These are phyloP conservation scores for Galerucella nymphaeae DNA, from an alignment of 2,888 invertebrate genomes.

Conservation along the genomic window DNA sequence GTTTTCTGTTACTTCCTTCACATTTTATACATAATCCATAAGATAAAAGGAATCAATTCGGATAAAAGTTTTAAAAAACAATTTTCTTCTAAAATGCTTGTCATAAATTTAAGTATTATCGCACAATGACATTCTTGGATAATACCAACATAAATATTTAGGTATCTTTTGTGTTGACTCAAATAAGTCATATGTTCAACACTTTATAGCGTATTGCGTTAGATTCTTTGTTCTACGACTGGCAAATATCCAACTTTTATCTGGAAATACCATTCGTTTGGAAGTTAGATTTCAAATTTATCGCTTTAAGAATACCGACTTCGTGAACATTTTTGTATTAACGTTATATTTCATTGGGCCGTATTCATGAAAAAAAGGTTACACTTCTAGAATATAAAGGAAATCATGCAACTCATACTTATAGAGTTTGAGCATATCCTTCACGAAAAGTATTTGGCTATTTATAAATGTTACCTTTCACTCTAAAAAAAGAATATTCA, in stretches of 20 bases:
- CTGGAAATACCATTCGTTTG: constrained; percentile 38
- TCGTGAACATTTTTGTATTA: constrained; percentile 35
- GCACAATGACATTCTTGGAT: constrained; percentile 28
- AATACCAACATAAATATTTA: constrained; percentile 34
- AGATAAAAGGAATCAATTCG: background rate
- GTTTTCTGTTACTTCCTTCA: background rate
- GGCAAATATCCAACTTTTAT: constrained; percentile 43
- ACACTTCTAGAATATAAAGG: too few species aligned
- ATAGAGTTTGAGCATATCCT: too few species aligned
- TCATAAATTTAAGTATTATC: constrained; percentile 27
- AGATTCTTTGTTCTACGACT: constrained; percentile 40
- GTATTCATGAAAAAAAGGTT: too few species aligned
- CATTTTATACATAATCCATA: background rate
- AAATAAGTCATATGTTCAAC: constrained; percentile 40
- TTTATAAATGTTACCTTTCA: too few species aligned
- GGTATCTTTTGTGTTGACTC: constrained; percentile 38
- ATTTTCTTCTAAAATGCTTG: constrained; percentile 12
- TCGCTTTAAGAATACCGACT: constrained; percentile 35
- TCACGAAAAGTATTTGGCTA: too few species aligned
- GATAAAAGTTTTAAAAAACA: constrained; percentile 1
- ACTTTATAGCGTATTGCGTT: constrained; percentile 40
- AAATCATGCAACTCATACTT: too few species aligned
- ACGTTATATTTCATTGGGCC: constrained; percentile 10
- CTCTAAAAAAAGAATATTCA: too few species aligned
- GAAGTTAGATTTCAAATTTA: constrained; percentile 39